A percentile compares a stretch with the other conserved stretches of the same genome.
Conservation (phyloP, 2,113 vertebrate genomes). For the Heterochromis multidens region DNA sequence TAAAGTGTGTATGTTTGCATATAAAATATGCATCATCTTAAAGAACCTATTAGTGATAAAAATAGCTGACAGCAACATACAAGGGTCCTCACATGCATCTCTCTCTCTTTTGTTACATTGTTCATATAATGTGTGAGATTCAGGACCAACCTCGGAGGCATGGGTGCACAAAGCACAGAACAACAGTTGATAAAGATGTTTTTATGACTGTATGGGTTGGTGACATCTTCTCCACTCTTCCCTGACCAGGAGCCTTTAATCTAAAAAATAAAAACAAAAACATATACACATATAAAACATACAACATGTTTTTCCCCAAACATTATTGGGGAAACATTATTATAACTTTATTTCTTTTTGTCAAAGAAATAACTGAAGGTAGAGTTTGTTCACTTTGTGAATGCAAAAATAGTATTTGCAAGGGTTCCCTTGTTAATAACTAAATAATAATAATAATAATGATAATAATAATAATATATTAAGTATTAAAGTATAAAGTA, state of each 20-base stretch:
- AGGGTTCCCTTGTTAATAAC: fast-evolving
- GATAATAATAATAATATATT: no score
- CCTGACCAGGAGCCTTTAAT: slow-evolving; percentile 97
- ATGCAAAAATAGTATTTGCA: background rate
- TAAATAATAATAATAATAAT: background rate
- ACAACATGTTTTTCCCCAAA: background rate
- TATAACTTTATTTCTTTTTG: no score
- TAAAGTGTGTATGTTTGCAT: background rate
- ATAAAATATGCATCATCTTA: background rate
- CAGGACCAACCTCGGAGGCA: slow-evolving; percentile 89
- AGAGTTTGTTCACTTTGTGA: background rate
- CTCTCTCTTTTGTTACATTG: background rate
- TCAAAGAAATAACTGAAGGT: no score
- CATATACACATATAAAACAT: background rate
- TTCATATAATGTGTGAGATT: no score
- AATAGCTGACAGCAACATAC: background rate
- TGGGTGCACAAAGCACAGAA: slow-evolving; percentile 88
- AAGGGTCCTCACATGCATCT: background rate
- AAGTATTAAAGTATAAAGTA: no score
- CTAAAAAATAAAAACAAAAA: slow-evolving; percentile 58
- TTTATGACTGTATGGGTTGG: slow-evolving; percentile 93
- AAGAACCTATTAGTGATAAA: background rate
- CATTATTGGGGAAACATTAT: background rate
- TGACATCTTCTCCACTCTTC: slow-evolving; percentile 84
- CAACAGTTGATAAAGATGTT: slow-evolving; percentile 92